Evolutionary conservation across 2,113 vertebrate genomes (phyloP).

Genomic region (Hydrolagus affinis): DNA sequence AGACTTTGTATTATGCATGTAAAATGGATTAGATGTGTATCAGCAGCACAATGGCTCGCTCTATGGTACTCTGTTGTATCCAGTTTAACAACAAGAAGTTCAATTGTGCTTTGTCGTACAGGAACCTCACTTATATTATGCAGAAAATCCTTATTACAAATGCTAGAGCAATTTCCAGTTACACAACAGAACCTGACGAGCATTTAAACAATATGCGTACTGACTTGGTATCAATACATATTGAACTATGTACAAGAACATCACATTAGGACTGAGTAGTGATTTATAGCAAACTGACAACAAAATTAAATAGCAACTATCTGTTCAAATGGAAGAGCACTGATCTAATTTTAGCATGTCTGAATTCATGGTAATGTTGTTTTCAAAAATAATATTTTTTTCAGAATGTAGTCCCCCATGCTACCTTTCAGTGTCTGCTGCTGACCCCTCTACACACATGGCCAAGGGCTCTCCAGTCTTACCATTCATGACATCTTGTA

Average conservation of each 20-base stretch:
- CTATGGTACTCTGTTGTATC: background rate
- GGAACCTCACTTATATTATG: background rate
- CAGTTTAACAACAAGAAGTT: background rate
- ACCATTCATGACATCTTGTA: background rate
- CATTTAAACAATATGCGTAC: constrained; percentile 7
- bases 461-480: too few relatives aligned
- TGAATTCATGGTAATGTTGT: too few relatives aligned
- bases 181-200: constrained; percentile 12
- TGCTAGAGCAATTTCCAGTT: background rate
- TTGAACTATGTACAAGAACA: background rate
- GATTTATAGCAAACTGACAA: background rate
- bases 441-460: too few relatives aligned
- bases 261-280: background rate
- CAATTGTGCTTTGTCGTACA: background rate
- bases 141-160: background rate
- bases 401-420: too few relatives aligned
- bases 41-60: background rate
- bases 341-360: too few relatives aligned
- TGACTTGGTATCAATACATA: background rate
- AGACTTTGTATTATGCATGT: background rate
- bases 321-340: too few relatives aligned
- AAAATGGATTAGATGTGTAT: background rate
- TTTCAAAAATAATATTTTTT: too few relatives aligned
- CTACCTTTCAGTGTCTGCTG: too few relatives aligned
- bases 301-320: background rate